Percentiles rank a stretch among this genome's conserved stretches.
phyloP scores from a whole-genome alignment of 1,140 invertebrate species.

The Drosophila ironensis region DNA sequence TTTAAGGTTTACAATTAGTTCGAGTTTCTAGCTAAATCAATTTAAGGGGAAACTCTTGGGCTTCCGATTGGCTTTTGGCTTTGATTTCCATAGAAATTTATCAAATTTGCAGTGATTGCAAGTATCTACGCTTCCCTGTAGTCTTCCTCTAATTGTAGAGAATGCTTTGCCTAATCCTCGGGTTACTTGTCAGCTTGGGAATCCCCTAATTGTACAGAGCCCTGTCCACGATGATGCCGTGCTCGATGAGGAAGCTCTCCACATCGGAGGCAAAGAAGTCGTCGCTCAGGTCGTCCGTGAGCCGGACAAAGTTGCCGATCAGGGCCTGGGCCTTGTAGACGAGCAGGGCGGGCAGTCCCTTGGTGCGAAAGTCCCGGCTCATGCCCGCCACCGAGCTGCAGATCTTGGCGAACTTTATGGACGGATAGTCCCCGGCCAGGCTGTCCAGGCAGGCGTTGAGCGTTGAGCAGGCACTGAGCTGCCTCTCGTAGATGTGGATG shows the following conservation, averaged over 20 bases:
- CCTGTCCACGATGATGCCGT: slow-evolving; percentile 89
- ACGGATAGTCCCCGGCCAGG: slow-evolving; percentile 91
- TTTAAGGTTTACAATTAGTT: too few species aligned
- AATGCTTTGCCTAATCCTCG: too few species aligned
- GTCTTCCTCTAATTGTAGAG: too few species aligned
- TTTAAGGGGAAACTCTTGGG: too few species aligned
- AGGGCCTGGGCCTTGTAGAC: slow-evolving; percentile 95
- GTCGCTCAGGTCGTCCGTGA: slow-evolving; percentile 93
- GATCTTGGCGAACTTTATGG: slow-evolving; percentile 96
- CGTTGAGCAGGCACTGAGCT: slow-evolving; percentile 88
- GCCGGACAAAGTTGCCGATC: slow-evolving; percentile 95
- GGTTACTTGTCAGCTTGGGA: slow-evolving; percentile 10
- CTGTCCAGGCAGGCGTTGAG: slow-evolving; percentile 93
- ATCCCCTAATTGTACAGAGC: slow-evolving; percentile 55
- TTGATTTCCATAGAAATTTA: too few species aligned
- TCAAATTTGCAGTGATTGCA: too few species aligned
- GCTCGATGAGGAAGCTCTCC: slow-evolving; percentile 94
- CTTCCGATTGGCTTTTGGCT: too few species aligned
- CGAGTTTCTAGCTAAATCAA: too few species aligned
- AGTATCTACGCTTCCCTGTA: too few species aligned
- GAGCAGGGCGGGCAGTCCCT: slow-evolving; percentile 95
- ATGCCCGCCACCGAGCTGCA: slow-evolving; percentile 88
- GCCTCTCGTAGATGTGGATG: slow-evolving; percentile 94
- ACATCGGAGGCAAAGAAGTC: slow-evolving; percentile 96
- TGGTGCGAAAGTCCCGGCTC: slow-evolving; percentile 91